Evolutionary conservation across 2,888 invertebrate species (phyloP), one percentile per base, ranked within the genome.

Genomic region (Troides helena): DNA sequence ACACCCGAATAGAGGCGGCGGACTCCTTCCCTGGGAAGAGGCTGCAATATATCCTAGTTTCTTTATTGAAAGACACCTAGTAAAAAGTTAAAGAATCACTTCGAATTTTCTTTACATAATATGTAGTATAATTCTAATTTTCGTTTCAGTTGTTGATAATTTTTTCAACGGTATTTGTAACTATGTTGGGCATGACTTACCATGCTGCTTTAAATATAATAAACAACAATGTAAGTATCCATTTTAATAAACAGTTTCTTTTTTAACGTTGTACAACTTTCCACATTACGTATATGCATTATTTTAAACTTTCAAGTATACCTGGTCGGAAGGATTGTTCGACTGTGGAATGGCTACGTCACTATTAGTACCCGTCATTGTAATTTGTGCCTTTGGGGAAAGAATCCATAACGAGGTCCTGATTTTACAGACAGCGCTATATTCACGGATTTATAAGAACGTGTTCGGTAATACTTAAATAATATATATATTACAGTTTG

Each of bases 61-160:
- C 39, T 39, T 39, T 39, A 7, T 39, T 39, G 10, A 7, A 39
- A 0, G 39, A 39, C 39, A 10, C 39, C 10, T 39, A 39, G 39
- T 6, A 39, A 39, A 4, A 39, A 39, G 8, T 10, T 39, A 10
- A 39, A 30, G 30, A 10, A 39, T 39, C 39, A 8, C 12, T 50
- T 50, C 2, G 14, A 21, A 14, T 50, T 18, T 50, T 50, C 5
- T 50, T 50, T 7, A 10, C 0, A 17, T 50, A 17, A 5, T 14
- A 17, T 14, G 14, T 50, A 14, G 10, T 12, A 12, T 39, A 50
- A 50, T 50, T 53, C n/a, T 10, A 25, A 1, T 25, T 14, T 25
- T 62, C 58, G 46, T 84, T 86, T 73, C 83, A 89, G 88, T 73
- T 88, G 57, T 73, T 88, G 69, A 76, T 84, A 5, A 80, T 81